Evolutionary conservation across 2,888 invertebrate genomes (phyloP), one percentile per base, ranked within the genome.

Genomic region (Pomacea canaliculata): DNA sequence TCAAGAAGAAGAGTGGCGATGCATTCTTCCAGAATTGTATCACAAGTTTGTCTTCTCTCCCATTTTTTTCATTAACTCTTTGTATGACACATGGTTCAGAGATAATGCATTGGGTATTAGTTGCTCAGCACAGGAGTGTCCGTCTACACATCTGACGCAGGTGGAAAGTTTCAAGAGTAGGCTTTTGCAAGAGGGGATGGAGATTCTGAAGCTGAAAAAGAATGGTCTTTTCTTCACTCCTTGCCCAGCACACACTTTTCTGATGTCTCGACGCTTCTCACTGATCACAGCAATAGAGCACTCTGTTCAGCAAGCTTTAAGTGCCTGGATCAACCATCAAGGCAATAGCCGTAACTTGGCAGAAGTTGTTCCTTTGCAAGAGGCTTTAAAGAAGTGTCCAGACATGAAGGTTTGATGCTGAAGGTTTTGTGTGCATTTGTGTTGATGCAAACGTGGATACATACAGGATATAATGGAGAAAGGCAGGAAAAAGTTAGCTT

Each of bases 81-180:
- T 83, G 23, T 81, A 83, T 66, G 85, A 85, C 72, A 78, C 75
- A 0, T 85, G 85, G 84, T 83, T 78, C 71, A 74, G 79, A 8
- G 68, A 69, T 7, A 48, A 81, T 23, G 68, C 76, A 9, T 77
- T 85, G 23, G 76, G 76, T 13, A 76, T 84, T 23, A 59, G 76
- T 13, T 85, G 85, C 60, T 63, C 27, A 16, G 71, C 77, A 16
- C 56, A 46, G 7, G 59, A 56, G 7, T 85, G 85, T 73, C 77
- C 81, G 1, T 49, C 76, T 16, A 19, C 62, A 12, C 75, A 83
- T 56, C 56, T 80, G 9, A 37, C 62, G 12, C 69, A 76, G 13
- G 77, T 83, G 13, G 74, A 82, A n/a, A 72, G 73, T 12, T 65
- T 79, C 37, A 73, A 76, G 63, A 68, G 76, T 23, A 76, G 78